Conservation (phyloP, 2,113 vertebrate species). For the Lepus americanus region DNA sequence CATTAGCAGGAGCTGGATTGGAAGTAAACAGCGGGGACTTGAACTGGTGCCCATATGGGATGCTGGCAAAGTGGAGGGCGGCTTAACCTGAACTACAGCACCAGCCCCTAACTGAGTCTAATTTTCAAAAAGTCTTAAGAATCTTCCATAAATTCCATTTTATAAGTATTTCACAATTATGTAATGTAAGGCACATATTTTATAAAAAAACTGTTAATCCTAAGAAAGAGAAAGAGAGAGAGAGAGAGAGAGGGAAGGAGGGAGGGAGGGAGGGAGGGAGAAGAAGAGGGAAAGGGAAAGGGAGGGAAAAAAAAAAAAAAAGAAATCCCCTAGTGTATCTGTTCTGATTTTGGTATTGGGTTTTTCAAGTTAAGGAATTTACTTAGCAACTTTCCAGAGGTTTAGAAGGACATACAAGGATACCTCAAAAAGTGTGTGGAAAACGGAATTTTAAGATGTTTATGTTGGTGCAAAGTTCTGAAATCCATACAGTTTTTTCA, state of each 20-base stretch:
- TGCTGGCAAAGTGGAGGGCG: no score
- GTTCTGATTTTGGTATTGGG: background rate
- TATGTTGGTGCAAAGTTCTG: no score
- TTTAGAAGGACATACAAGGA: background rate
- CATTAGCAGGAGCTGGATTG: no score
- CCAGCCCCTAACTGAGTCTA: no score
- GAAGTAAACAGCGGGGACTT: no score
- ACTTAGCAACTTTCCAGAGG: background rate
- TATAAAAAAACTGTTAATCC: background rate
- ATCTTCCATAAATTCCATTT: conserved; percentile 12
- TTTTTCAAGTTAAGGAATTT: conserved; percentile 21
- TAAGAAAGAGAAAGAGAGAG: background rate
- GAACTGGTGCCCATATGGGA: no score
- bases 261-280: rapidly evolving
- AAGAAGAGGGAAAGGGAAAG: rapidly evolving
- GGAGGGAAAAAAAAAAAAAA: background rate
- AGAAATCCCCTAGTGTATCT: background rate
- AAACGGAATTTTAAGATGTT: no score
- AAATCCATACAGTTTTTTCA: no score
- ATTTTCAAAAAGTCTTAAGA: conserved; percentile 8
- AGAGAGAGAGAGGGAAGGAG: no score
- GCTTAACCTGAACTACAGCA: no score
- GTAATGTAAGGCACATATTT: background rate
- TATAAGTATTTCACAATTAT: background rate
- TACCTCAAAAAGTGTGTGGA: background rate